These are phyloP conservation scores for Dendroctonus ponderosae DNA, from an alignment of 1,140 invertebrate genomes.

Conservation along the genomic window DNA sequence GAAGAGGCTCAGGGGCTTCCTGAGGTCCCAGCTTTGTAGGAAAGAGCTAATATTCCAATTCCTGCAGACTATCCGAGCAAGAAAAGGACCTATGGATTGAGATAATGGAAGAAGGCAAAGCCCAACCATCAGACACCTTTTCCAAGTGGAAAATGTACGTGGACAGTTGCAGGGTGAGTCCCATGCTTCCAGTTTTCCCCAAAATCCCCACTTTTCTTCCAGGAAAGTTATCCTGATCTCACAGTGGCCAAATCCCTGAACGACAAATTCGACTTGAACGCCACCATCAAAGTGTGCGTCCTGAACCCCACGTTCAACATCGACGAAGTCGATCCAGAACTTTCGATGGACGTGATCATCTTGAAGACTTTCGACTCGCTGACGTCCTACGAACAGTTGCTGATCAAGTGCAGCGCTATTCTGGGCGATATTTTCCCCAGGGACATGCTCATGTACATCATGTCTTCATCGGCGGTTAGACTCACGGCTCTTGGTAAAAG, in stretches of 20 bases:
- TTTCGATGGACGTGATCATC: slow-evolving; percentile 55
- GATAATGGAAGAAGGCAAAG: slow-evolving; percentile 35
- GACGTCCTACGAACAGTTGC: slow-evolving; percentile 59
- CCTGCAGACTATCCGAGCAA: slow-evolving; percentile 31
- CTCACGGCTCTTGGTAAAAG: slow-evolving; percentile 53
- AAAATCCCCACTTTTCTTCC: neutral
- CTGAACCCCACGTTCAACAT: slow-evolving; percentile 41
- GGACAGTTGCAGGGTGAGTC: slow-evolving; percentile 40
- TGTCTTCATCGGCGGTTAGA: slow-evolving; percentile 51
- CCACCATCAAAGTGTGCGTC: slow-evolving; percentile 41
- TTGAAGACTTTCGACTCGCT: slow-evolving; percentile 61
- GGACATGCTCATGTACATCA: slow-evolving; percentile 56
- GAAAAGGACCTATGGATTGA: slow-evolving; percentile 34
- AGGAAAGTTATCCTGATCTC: slow-evolving; percentile 39
- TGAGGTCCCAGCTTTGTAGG: no score
- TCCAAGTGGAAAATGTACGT: slow-evolving; percentile 43
- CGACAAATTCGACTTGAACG: slow-evolving; percentile 24
- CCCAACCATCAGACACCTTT: slow-evolving; percentile 11
- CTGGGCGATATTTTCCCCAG: slow-evolving; percentile 60
- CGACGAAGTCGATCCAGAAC: slow-evolving; percentile 47
- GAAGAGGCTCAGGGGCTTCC: no score
- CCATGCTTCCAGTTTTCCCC: neutral
- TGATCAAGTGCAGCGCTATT: slow-evolving; percentile 61
- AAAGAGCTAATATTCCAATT: no score
- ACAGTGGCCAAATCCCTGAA: slow-evolving; percentile 25